Evolutionary conservation across 2,888 invertebrate species (phyloP).

Genomic region (Patella ulyssiponensis): DNA sequence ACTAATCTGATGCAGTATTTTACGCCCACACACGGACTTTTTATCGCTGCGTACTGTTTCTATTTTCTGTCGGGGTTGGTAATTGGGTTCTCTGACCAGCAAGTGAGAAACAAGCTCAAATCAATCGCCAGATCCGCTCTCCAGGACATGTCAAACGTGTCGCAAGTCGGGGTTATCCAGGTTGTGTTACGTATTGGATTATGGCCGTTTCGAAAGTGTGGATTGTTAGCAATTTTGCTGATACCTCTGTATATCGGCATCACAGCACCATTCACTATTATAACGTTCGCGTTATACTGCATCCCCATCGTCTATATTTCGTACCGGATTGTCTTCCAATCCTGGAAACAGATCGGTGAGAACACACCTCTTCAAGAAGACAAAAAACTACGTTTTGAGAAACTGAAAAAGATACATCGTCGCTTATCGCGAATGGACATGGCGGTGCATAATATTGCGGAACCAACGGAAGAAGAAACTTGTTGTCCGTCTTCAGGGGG

Average conservation of each 20-base stretch:
- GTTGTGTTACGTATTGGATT: conserved; percentile 59
- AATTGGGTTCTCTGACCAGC: conserved; percentile 53
- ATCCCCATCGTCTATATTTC: conserved; percentile 66
- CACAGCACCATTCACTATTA: conserved; percentile 53
- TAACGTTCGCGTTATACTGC: conserved; percentile 61
- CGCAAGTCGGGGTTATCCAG: conserved; percentile 61
- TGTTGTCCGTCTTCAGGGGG: conserved; percentile 40
- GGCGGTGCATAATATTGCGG: conserved; percentile 40
- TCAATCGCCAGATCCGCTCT: conserved; percentile 59
- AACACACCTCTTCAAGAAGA: conserved; percentile 36
- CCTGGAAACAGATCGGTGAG: conserved; percentile 51
- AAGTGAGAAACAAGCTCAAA: conserved; percentile 52
- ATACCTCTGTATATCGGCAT: conserved; percentile 58
- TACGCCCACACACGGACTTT: conserved; percentile 63
- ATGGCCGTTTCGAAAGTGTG: conserved; percentile 67
- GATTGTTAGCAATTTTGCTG: conserved; percentile 59
- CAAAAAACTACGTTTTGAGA: conserved; percentile 39
- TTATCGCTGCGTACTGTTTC: conserved; percentile 61
- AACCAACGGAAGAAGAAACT: conserved; percentile 38
- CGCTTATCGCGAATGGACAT: conserved; percentile 50
- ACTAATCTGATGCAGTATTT: conserved; percentile 64
- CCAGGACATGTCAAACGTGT: conserved; percentile 63
- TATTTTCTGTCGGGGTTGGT: conserved; percentile 60
- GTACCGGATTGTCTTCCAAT: conserved; percentile 62
- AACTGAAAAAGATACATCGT: conserved; percentile 44